Evolutionary conservation across 2,888 invertebrate genomes (phyloP).

Genomic region (Leucania comma): DNA sequence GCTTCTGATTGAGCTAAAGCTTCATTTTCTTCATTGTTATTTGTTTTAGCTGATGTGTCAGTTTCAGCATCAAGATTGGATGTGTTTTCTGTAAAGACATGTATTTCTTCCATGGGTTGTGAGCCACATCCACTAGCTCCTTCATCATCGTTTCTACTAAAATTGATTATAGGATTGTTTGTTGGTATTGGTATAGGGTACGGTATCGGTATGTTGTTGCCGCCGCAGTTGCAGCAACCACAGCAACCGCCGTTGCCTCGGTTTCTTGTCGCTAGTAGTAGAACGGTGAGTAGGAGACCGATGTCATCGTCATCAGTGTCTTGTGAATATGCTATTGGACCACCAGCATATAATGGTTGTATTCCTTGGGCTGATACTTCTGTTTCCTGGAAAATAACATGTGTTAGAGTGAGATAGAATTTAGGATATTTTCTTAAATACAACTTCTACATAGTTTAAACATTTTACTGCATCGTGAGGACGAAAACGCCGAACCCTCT

Average conservation of each 20-base stretch:
- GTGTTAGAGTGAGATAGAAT: not conserved
- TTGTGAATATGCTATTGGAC: constrained; percentile 66
- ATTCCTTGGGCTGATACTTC: constrained; percentile 68
- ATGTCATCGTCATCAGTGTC: constrained; percentile 74
- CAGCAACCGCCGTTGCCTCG: constrained; percentile 65
- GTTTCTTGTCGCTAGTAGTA: constrained; percentile 75
- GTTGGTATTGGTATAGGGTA: constrained; percentile 79
- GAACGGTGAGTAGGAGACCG: constrained; percentile 75
- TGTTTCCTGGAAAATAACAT: constrained; percentile 64
- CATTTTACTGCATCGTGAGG: too few species aligned
- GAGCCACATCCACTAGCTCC: constrained; percentile 11
- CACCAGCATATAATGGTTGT: constrained; percentile 67
- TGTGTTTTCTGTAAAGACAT: constrained; percentile 52
- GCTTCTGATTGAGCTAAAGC: not conserved
- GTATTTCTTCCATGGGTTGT: constrained; percentile 49
- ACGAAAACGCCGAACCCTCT: not conserved
- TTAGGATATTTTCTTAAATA: too few species aligned
- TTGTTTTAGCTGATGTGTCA: not conserved
- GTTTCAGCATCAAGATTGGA: constrained; percentile 6
- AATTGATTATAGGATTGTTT: constrained; percentile 73
- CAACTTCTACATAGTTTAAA: not conserved
- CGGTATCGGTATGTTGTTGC: constrained; percentile 75
- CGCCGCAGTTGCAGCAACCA: constrained; percentile 70
- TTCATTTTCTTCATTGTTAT: constrained; percentile 21
- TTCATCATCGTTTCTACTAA: constrained; percentile 33